These are phyloP conservation scores for Charaxes varanes DNA, from an alignment of 1,140 invertebrate genomes.

Conservation along the genomic window DNA sequence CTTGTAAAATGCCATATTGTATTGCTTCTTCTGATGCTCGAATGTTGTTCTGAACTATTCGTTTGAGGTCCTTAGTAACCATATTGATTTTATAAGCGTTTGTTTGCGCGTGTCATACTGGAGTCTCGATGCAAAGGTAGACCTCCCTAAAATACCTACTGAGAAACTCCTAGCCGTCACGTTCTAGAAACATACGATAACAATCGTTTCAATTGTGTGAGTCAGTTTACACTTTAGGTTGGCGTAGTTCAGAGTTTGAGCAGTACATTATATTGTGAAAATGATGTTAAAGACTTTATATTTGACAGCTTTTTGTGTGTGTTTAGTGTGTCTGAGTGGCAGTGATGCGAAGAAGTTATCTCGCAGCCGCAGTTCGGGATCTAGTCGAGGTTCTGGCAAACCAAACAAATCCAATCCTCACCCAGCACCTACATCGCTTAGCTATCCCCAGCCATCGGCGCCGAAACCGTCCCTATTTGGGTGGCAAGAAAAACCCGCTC, in stretches of 20 bases:
- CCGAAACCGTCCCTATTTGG: constrained; percentile 56
- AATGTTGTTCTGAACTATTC: background rate
- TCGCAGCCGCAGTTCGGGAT: constrained; percentile 43
- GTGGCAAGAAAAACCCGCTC: constrained; percentile 58
- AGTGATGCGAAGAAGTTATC: constrained; percentile 48
- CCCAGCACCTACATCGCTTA: constrained; percentile 55
- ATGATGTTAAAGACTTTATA: constrained; percentile 34
- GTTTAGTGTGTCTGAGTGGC: constrained; percentile 24
- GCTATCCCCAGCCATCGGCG: constrained; percentile 47
- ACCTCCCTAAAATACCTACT: constrained; percentile 21
- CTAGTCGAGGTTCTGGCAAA: constrained; percentile 39
- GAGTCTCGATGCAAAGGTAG: constrained; percentile 20
- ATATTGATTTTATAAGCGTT: constrained; percentile 32
- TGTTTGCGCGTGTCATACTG: constrained; percentile 27
- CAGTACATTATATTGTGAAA: constrained; percentile 1
- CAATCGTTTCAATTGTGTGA: constrained; percentile 23
- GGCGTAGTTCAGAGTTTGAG: background rate
- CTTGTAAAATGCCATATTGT: no score
- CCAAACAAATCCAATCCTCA: constrained; percentile 44
- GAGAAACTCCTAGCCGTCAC: constrained; percentile 38
- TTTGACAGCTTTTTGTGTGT: constrained; percentile 25
- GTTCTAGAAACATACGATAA: constrained; percentile 42
- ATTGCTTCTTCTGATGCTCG: no score
- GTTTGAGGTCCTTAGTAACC: constrained; percentile 11
- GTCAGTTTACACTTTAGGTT: no score